Percentiles rank a stretch among this genome's conserved stretches.
Conservation (phyloP, 1,140 invertebrate species). For the Diachasmimorpha longicaudata region DNA sequence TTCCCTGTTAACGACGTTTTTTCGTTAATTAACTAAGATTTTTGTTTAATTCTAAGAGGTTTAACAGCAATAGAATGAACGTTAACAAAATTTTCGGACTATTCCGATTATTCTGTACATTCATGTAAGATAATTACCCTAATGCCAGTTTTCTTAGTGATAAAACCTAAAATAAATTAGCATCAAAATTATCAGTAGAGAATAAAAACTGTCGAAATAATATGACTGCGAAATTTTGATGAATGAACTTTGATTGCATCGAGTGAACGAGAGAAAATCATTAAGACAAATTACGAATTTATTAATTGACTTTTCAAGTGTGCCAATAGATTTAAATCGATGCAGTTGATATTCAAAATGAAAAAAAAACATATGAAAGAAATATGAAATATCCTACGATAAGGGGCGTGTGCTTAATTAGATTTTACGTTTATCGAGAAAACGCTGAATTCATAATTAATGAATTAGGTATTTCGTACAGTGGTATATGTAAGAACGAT, state of each 20-base stretch:
- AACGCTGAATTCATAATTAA: slow-evolving; percentile 22
- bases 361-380: neutral
- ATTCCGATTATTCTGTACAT: slow-evolving; percentile 53
- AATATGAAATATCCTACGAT: neutral
- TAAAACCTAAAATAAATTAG: neutral
- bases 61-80: neutral
- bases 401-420: slow-evolving; percentile 36
- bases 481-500: neutral
- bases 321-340: slow-evolving; percentile 33
- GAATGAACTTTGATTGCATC: neutral
- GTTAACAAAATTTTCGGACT: slow-evolving; percentile 20
- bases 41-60: neutral
- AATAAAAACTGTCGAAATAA: slow-evolving; percentile 17
- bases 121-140: slow-evolving; percentile 45
- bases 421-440: slow-evolving; percentile 27
- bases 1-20: neutral
- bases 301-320: slow-evolving; percentile 32
- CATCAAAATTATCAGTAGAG: slow-evolving; percentile 10
- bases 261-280: slow-evolving; percentile 12
- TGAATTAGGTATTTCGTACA: slow-evolving; percentile 9
- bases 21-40: neutral
- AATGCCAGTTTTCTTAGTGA: slow-evolving; percentile 38
- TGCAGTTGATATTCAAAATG: neutral
- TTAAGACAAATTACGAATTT: neutral
- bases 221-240: neutral